Percentiles rank a stretch among this genome's conserved stretches.
Evolutionary conservation across 2,797 vertebrate genomes (phyloP).

Genomic region (Cryptoblepharus egeriae): DNA sequence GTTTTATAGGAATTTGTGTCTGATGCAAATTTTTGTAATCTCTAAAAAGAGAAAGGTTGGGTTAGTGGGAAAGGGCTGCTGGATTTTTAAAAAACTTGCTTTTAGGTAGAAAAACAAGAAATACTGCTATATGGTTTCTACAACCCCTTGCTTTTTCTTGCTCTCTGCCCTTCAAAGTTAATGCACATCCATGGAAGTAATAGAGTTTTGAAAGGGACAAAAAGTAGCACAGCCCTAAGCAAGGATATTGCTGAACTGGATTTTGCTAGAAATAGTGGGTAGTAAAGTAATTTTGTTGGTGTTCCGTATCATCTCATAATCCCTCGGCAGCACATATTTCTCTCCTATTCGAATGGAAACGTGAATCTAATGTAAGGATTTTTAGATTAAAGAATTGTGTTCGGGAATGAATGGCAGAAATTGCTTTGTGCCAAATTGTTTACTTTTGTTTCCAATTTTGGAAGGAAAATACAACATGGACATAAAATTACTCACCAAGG

Average conservation of each 20-base stretch:
- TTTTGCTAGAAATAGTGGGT: conserved; percentile 38
- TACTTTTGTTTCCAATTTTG: conserved; percentile 34
- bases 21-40: conserved; percentile 46
- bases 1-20: conserved; percentile 58
- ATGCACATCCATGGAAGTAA: conserved; percentile 30
- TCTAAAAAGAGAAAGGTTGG: conserved; percentile 12
- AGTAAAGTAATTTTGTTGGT: conserved; percentile 49
- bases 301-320: conserved; percentile 39
- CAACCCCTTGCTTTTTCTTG: conserved; percentile 30
- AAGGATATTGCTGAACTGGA: conserved; percentile 47
- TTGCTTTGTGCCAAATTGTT: conserved; percentile 38
- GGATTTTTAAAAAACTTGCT: not conserved
- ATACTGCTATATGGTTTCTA: conserved; percentile 32
- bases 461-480: not conserved
- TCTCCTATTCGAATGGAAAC: conserved; percentile 30
- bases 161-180: conserved; percentile 52
- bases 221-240: conserved; percentile 47
- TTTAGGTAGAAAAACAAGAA: conserved; percentile 26
- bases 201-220: conserved; percentile 41
- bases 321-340: conserved; percentile 20
- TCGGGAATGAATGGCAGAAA: conserved; percentile 38
- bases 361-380: conserved; percentile 33
- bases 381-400: conserved; percentile 46
- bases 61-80: conserved; percentile 3
- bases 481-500: not conserved